Evolutionary conservation across 1,140 invertebrate species (phyloP), one percentile per base, ranked within the genome.

Genomic region (Brachystomella parvula): DNA sequence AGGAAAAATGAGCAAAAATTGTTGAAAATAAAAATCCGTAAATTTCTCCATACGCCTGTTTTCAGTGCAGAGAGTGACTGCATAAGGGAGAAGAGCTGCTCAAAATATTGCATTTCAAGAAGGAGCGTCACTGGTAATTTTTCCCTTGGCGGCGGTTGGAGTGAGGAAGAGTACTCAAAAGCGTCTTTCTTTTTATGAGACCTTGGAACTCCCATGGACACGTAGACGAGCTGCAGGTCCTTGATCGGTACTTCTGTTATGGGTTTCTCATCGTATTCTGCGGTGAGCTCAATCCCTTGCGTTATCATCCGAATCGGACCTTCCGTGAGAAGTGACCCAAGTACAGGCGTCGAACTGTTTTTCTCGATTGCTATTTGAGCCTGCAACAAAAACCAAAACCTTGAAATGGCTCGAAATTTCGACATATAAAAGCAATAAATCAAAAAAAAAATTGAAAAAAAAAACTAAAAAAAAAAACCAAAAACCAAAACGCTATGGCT

Each of bases 191-290:
- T 70, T 64, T 73, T 71, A n/a, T 86, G 84, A 56, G 86, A 85
- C n/a, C 89, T 77, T 33, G 85, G 84, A 39, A 86, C 88, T 17
- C 91, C 90, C 70, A 93, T 82, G 1, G 91, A 94, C 56, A 94
- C 90, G 77, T 92, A 94, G 17, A 94, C 89, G 75, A 94, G 79
- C 83, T 83, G 82, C 49, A 77, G 75, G 76, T 96, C 92, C 76
- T 95, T 96, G 74, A 96, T 92, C 31, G 90, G 90, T 79, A 94
- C 87, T 77, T 95, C 92, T 21, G 85, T 85, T 0, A 96, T 76
- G 0, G 87, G 89, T 71, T 94, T 90, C 75, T 96, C 92, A 76
- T 96, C 94, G 75, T 89, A 90, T 70, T 96, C 92, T n/a, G 89
- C 87, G 0, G 89, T 91, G 1, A 96, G 78, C 76, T 96, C 94